Conservation (phyloP, 1,140 invertebrate genomes). For the Neotoxoptera formosana region DNA sequence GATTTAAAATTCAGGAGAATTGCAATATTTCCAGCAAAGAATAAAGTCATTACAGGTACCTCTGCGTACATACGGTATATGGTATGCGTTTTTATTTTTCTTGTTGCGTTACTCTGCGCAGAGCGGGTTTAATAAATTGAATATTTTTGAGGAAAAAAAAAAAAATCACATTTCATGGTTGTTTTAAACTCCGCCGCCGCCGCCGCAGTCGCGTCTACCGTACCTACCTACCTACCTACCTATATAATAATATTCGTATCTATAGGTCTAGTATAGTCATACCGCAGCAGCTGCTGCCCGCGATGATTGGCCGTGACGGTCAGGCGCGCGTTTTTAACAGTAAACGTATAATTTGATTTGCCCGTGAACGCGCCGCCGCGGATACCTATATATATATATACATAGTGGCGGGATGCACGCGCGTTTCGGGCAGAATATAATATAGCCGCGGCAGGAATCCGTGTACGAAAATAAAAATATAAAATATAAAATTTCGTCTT, state of each 20-base stretch:
- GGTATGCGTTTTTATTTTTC: neutral
- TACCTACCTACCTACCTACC: neutral
- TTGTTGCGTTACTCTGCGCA: neutral
- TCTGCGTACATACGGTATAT: too few relatives aligned
- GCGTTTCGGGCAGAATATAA: neutral
- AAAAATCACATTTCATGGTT: conserved; percentile 31
- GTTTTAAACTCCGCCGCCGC: neutral
- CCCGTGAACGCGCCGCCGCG: neutral
- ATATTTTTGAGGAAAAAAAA: neutral
- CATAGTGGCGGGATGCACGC: neutral
- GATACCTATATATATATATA: too few relatives aligned
- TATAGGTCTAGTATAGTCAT: neutral
- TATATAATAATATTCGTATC: neutral
- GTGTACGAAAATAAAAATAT: too few relatives aligned
- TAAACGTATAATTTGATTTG: conserved; percentile 24
- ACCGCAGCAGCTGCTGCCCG: neutral
- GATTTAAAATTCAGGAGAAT: too few relatives aligned
- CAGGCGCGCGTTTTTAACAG: conserved; percentile 12
- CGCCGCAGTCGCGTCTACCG: neutral
- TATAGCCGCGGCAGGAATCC: too few relatives aligned
- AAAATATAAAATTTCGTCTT: too few relatives aligned
- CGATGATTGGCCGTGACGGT: neutral
- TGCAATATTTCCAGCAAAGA: too few relatives aligned
- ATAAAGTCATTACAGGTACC: too few relatives aligned
- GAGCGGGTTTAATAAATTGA: neutral